Percentiles rank a stretch among this genome's conserved stretches.
Evolutionary conservation across 2,797 vertebrate genomes (phyloP).

Genomic region (Tokudaia tokunoshimensis): DNA sequence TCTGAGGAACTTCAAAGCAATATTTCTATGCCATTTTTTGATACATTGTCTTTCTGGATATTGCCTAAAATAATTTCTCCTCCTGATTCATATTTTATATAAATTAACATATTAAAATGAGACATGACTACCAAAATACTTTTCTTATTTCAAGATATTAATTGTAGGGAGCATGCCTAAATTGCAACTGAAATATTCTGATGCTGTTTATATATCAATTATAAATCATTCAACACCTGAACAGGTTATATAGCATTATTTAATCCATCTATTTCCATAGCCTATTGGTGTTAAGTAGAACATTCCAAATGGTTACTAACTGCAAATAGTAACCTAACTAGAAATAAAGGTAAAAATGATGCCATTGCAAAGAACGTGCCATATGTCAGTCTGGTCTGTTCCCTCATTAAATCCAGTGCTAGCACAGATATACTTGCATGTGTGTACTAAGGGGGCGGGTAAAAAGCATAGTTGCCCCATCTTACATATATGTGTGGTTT

Average conservation of each 20-base stretch:
- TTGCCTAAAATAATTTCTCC: constrained; percentile 67
- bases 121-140: constrained; percentile 17
- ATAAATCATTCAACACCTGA: constrained; percentile 80
- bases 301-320: constrained; percentile 78
- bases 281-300: constrained; percentile 80
- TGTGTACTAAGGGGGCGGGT: accelerated
- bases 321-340: constrained; percentile 78
- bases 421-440: not conserved
- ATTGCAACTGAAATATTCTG: constrained; percentile 77
- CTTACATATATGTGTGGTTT: not conserved
- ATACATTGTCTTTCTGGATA: constrained; percentile 59
- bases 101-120: constrained; percentile 65
- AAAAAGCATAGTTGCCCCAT: not conserved
- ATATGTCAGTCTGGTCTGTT: constrained; percentile 61
- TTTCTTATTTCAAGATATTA: constrained; percentile 53
- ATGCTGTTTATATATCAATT: constrained; percentile 68
- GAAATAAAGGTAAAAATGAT: constrained; percentile 83
- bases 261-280: constrained; percentile 72
- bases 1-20: constrained; percentile 55
- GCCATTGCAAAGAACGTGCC: constrained; percentile 78
- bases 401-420: constrained; percentile 60
- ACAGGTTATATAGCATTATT: constrained; percentile 65
- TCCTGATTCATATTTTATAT: constrained; percentile 65
- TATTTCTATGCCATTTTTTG: constrained; percentile 20
- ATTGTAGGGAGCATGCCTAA: constrained; percentile 55